A percentile compares a stretch with the other conserved stretches of the same genome.
Conservation (phyloP, 92 coral and sea anemone species). For the Hydrozoanthus gracilis region DNA sequence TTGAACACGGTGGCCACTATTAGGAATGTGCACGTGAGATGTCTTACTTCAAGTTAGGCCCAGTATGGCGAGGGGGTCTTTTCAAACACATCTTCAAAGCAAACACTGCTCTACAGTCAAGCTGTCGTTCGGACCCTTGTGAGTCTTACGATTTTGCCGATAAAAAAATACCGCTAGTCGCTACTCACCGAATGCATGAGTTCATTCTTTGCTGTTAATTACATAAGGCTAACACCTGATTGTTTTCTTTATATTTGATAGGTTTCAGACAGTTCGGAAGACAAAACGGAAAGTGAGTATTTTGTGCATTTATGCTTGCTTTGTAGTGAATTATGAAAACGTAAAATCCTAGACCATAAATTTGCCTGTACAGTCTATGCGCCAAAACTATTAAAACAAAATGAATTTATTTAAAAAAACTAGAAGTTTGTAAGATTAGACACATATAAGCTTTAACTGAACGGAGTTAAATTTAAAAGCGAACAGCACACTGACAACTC, state of each 20-base stretch:
- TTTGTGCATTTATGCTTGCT: not conserved
- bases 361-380: not conserved
- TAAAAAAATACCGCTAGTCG: not conserved
- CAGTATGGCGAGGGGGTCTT: constrained; percentile 19
- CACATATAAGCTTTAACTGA: too few relatives aligned
- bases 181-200: not conserved
- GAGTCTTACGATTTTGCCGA: not conserved
- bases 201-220: not conserved
- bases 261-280: constrained; percentile 17
- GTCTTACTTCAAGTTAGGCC: constrained; percentile 13
- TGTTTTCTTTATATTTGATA: not conserved
- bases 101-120: not conserved
- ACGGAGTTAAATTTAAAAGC: not conserved
- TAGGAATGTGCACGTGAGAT: not conserved
- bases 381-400: not conserved
- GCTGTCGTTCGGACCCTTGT: not conserved
- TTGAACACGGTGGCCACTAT: not conserved
- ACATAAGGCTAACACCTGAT: not conserved
- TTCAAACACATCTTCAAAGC: not conserved
- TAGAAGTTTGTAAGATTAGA: too few relatives aligned
- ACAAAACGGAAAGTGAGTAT: constrained; percentile 20
- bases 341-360: not conserved
- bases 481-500: too few relatives aligned
- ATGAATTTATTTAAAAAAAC: not conserved
- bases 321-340: not conserved